These are phyloP conservation scores for Pomacea maculata DNA, from an alignment of 1,140 invertebrate genomes.

Conservation along the genomic window DNA sequence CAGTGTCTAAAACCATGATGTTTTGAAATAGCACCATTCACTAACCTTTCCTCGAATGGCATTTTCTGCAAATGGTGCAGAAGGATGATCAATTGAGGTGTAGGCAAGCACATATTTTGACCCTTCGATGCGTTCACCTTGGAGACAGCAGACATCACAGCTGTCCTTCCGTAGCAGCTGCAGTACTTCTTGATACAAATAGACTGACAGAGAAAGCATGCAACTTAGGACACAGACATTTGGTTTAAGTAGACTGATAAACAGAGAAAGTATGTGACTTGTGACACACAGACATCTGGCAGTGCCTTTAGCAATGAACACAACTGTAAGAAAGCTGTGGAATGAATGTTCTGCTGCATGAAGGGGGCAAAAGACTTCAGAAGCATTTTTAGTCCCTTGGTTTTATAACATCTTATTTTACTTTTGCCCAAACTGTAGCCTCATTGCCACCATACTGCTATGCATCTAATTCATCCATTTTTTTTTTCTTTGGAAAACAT, in stretches of 20 bases:
- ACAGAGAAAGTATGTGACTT: neutral
- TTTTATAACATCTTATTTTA: no score
- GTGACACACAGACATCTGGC: no score
- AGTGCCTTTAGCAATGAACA: neutral
- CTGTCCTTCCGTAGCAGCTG: slow-evolving; percentile 55
- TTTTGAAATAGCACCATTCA: no score
- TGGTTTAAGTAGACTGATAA: slow-evolving; percentile 59
- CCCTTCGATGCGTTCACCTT: slow-evolving; percentile 56
- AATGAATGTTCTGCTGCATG: neutral
- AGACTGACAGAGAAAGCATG: slow-evolving; percentile 42
- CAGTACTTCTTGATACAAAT: slow-evolving; percentile 58
- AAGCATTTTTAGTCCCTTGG: neutral
- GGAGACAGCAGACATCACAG: slow-evolving; percentile 56
- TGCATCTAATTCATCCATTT: no score
- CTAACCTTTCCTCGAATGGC: slow-evolving; percentile 7
- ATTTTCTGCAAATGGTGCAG: slow-evolving; percentile 24
- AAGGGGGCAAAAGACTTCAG: neutral
- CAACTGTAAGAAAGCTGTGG: neutral
- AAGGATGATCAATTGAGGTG: slow-evolving; percentile 46
- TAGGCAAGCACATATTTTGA: slow-evolving; percentile 54
- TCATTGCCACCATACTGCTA: no score
- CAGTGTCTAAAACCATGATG: no score
- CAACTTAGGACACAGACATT: neutral
- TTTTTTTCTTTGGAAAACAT: no score
- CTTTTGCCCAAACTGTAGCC: no score